phyloP scores from a whole-genome alignment of 2,113 vertebrate species.

The Pluvianellus socialis region DNA sequence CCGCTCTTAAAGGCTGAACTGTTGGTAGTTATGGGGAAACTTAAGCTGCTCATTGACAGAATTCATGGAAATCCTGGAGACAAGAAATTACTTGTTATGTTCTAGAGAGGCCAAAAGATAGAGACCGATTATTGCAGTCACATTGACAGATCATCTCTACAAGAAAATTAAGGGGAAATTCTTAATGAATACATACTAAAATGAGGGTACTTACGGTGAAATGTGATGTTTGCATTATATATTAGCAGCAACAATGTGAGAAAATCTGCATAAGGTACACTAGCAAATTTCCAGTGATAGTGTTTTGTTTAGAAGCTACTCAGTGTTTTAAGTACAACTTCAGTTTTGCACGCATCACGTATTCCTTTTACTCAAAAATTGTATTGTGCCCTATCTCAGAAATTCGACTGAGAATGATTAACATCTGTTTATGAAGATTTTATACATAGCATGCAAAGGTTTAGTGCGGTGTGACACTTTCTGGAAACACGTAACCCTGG shows the following conservation, averaged over 20 bases:
- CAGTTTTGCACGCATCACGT: neutral
- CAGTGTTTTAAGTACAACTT: neutral
- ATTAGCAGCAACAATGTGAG: neutral
- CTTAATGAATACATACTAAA: neutral
- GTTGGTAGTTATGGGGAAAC: neutral
- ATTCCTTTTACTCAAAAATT: neutral
- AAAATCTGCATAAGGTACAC: neutral
- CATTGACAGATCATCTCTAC: neutral
- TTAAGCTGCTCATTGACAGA: neutral
- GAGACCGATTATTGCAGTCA: neutral
- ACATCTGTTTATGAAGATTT: neutral
- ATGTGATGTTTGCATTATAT: neutral
- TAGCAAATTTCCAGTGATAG: neutral
- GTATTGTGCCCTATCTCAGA: neutral
- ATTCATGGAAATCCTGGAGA: neutral
- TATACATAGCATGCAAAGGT: neutral
- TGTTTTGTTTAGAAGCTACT: neutral
- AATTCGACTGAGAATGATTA: neutral
- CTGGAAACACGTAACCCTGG: neutral
- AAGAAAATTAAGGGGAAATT: neutral
- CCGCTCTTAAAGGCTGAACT: neutral
- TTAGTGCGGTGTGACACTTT: neutral
- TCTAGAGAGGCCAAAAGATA: neutral
- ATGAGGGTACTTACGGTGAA: neutral
- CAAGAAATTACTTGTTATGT: neutral